Evolutionary conservation across 2,888 invertebrate genomes (phyloP), one percentile per base, ranked within the genome.

Genomic region (Lepidochrysops patricia): DNA sequence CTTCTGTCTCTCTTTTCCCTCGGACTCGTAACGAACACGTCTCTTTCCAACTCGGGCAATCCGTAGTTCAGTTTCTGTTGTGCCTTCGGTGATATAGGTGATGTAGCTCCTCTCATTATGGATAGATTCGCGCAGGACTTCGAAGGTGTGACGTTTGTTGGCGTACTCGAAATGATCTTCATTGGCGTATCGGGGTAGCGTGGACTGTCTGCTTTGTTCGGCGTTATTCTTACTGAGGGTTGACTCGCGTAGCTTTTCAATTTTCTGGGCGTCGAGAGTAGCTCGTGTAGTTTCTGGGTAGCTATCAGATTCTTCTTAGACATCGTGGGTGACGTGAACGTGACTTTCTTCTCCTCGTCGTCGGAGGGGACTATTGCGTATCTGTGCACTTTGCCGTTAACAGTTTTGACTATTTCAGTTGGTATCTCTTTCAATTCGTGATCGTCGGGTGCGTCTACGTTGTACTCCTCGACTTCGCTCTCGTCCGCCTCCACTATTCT

Each of bases 271-370:
- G 95, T 95, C 1, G 93, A 92, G 0, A 95, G 73, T 2, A 95
- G 74, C 69, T 95, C 95, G 75, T 95, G 94, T 0, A 95, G 79
- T 70, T 94, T 95, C 70, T 94, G 94, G 0, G 95, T 95, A 0
- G 95, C 95, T 23, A 91, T 90, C 0, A 93, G 80, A 75, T 93
- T 93, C 69, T 91, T 91, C 57, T 91, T 78, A 1, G 91, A 89
- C 77, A 91, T 90, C 25, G 79, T 77, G 0, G 83, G 82, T 0
- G 74, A 84, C 50, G 80, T 82, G 68, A 79, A 91, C 0, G 80
- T 91, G 0, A 79, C 82, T 79, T 82, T 73, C 72, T 83, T 72
- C 61, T 88, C 88, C 7, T 91, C 90, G 0, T 91, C 81, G 23
- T 92, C 92, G 0, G 90, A 85, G 0, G 92, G 91, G 4, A 92